These are phyloP conservation scores for Eretmochelys imbricata DNA, from an alignment of 2,113 vertebrate species.

Conservation along the genomic window DNA sequence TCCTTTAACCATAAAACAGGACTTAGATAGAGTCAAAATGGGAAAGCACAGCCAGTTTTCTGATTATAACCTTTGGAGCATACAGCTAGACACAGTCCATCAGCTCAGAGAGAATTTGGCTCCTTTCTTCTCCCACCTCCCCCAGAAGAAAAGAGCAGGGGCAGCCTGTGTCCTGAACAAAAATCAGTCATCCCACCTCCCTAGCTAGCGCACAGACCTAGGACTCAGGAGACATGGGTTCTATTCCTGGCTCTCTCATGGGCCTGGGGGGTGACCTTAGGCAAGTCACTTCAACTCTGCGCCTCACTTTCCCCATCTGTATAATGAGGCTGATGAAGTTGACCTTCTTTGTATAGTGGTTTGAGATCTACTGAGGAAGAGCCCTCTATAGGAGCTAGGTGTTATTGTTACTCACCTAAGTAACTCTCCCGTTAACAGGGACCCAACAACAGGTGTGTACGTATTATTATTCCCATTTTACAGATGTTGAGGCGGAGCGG, in stretches of 20 bases:
- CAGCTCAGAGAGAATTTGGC: constrained; percentile 2
- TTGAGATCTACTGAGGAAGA: neutral
- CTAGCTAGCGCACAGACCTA: neutral
- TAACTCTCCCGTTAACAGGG: neutral
- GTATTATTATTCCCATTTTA: neutral
- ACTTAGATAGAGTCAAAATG: constrained; percentile 44
- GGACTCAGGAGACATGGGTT: neutral
- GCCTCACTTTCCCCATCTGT: neutral
- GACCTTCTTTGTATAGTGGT: neutral
- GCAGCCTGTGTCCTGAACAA: constrained; percentile 37
- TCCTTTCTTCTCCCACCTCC: constrained; percentile 19
- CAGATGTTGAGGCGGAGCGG: neutral
- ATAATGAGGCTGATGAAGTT: neutral
- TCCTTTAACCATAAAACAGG: constrained; percentile 52
- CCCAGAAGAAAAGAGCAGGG: constrained; percentile 37
- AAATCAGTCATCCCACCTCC: constrained; percentile 39
- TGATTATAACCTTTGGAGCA: constrained; percentile 36
- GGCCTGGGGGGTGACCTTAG: neutral
- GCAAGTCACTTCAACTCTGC: neutral
- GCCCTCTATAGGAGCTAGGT: no score
- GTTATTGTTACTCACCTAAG: neutral
- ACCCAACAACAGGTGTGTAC: neutral
- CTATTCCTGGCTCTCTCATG: neutral
- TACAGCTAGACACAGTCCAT: constrained; percentile 31
- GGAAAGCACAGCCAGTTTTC: neutral